Base-by-base conservation (phyloP, 2,888 invertebrate genomes). In the Prosapia bicincta region DNA sequence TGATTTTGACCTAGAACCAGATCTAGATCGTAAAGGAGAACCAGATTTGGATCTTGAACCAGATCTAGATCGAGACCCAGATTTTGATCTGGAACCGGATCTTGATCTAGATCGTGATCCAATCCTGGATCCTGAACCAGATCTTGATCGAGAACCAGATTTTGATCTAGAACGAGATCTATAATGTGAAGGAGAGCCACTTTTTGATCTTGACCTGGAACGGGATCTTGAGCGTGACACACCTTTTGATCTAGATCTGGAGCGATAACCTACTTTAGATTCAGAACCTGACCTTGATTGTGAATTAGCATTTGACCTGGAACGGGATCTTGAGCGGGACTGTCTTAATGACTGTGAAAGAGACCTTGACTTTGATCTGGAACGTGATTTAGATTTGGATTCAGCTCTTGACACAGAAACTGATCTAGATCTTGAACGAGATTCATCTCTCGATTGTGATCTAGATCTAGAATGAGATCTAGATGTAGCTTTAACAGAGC, bases 81-180 rank as follows among this genome's bases (percentile, higher is more conserved):
- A 43, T 30, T 74, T 77, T 67, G 81, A 81, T 66, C 79, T 78
- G 15, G 82, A 82, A 23, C 80, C 79, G 0, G 85, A 84, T 1
- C 83, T 82, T 38, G 83, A 85, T 20, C 82, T 82, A 0, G 85
- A 84, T 70, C 83, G 82, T 38, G 83, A 82, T 32, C 82, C 82
- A 7, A 85, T 85, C 0, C 82, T 79, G n/a, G 76, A 78, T 9
- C 74, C 54, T 20, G 79, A 79, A 15, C 79, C 75, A 65, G 81
- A 80, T 76, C 81, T 81, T 0, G 82, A 82, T 26, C 77, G 74
- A 54, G 83, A 82, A 3, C 76, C 77, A 7, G 82, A 81, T 67
- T 80, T 81, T 15, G 38, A 23, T 68, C 71, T 69, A n/a, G 82
- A 80, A 69, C 81, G 54, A 32, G 80, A 81, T 13, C 76, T 70